Conservation (phyloP, 1,140 invertebrate genomes). For the Papilio polytes region DNA sequence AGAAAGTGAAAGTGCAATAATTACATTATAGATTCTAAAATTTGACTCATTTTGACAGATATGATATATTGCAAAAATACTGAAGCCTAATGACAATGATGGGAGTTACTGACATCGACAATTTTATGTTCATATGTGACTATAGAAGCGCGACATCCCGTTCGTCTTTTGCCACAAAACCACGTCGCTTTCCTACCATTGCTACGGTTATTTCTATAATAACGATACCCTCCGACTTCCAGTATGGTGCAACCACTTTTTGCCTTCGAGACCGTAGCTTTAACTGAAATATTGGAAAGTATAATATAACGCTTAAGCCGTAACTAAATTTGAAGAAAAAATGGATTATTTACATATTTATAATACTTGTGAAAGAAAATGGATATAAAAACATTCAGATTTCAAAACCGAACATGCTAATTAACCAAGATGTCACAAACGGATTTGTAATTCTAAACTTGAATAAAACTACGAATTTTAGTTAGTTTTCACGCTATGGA, state of each 20-base stretch:
- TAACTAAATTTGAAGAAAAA: too few relatives aligned
- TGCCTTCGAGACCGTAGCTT: conserved; percentile 47
- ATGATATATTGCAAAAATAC: background rate
- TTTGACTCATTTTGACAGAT: too few relatives aligned
- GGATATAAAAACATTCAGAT: too few relatives aligned
- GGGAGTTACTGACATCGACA: background rate
- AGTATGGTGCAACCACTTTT: conserved; percentile 47
- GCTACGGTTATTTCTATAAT: conserved; percentile 53
- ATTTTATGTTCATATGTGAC: conserved; percentile 14
- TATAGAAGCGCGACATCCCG: conserved; percentile 52
- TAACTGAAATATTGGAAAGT: conserved; percentile 35
- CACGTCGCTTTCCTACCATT: conserved; percentile 47
- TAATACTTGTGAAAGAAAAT: too few relatives aligned
- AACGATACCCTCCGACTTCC: conserved; percentile 47
- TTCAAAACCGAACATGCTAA: too few relatives aligned
- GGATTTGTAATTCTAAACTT: too few relatives aligned
- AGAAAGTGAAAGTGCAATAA: too few relatives aligned
- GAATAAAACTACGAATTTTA: too few relatives aligned
- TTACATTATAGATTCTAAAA: too few relatives aligned
- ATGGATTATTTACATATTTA: too few relatives aligned
- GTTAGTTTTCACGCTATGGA: too few relatives aligned
- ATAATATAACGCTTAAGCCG: background rate
- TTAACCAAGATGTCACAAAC: too few relatives aligned
- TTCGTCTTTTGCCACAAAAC: conserved; percentile 49
- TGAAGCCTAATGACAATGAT: conserved; percentile 37